A percentile compares a stretch with the other conserved stretches of the same genome.
Evolutionary conservation across 2,797 vertebrate genomes (phyloP).

Genomic region (Phaenicophaeus curvirostris): DNA sequence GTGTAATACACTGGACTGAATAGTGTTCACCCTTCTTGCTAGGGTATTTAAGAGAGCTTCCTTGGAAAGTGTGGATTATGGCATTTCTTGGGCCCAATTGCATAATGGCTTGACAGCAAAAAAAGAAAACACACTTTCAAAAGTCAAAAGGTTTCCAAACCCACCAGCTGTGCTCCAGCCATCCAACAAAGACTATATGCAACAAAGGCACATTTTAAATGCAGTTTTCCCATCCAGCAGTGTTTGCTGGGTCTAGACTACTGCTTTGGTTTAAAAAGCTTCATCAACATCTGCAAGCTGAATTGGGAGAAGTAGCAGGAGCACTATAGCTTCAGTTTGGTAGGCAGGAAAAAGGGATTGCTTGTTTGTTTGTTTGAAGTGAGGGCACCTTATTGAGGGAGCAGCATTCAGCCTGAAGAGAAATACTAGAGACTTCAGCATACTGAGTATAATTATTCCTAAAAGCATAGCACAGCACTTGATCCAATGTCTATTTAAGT

Average conservation of each 20-base stretch:
- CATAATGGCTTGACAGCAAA: not conserved
- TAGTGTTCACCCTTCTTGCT: not conserved
- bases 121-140: not conserved
- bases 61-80: not conserved
- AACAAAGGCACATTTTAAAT: not conserved
- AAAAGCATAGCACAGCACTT: slow-evolving; percentile 16
- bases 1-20: not conserved
- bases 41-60: not conserved
- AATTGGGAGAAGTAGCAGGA: not conserved
- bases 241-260: not conserved
- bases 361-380: not conserved
- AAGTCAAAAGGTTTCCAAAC: not conserved
- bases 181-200: not conserved
- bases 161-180: not conserved
- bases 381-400: not conserved
- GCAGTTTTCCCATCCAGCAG: not conserved
- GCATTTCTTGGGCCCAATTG: not conserved
- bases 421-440: not conserved
- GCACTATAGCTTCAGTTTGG: not conserved
- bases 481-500: slow-evolving; percentile 37
- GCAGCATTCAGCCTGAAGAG: not conserved
- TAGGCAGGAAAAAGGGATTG: not conserved
- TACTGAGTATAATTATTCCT: slow-evolving; percentile 20
- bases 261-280: not conserved
- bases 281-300: not conserved